Base-by-base conservation (phyloP, 2,113 vertebrate genomes). In the Myocastor coypus region DNA sequence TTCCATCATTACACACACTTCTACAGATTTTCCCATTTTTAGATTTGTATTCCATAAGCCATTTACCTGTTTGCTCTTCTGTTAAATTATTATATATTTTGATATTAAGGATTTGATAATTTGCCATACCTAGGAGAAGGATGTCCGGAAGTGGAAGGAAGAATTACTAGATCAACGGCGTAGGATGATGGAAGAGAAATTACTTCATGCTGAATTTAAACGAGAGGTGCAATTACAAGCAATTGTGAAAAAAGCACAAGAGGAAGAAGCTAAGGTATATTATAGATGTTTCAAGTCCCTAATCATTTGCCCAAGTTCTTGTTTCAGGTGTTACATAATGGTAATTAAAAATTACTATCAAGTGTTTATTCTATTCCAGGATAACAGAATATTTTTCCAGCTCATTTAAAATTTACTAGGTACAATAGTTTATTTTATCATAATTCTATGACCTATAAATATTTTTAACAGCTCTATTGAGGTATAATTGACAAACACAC, bases 231-330 rank as follows among this genome's bases (percentile, higher is more conserved):
- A 99, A 81, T 99, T 99, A 52, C 99, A 99, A 97, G 99, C 99
- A 37, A 99, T 99, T 91, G 99, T 99, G 96, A 99, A 99, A 97
- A 99, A 99, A 98, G 99, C 99, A 7, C 99, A 99, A 95, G 99
- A 99, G 94, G 99, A 99, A 97, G 99, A 99, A 96, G 99, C 99
- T 34, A 99, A 99, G 99, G 99, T 99, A 92, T 57, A 57, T 42
- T 42, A 5, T 59, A 73, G 91, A 30, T 68, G 55, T 80, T 96
- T 75, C 32, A 61, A 61, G 46, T 42, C 17, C 46, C 55, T 66
- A 46, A 55, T 87, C 89, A 63, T 32, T 83, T 83, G 11, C 11
- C 37, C 7, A 55, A 13, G 32, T 61, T 20, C 68, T 71, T 93
- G 87, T 84, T 61, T 34, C 7, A 69, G 0, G 85, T 94, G n/a